Evolutionary conservation across 2,797 vertebrate genomes (phyloP).

Genomic region (Masticophis lateralis): DNA sequence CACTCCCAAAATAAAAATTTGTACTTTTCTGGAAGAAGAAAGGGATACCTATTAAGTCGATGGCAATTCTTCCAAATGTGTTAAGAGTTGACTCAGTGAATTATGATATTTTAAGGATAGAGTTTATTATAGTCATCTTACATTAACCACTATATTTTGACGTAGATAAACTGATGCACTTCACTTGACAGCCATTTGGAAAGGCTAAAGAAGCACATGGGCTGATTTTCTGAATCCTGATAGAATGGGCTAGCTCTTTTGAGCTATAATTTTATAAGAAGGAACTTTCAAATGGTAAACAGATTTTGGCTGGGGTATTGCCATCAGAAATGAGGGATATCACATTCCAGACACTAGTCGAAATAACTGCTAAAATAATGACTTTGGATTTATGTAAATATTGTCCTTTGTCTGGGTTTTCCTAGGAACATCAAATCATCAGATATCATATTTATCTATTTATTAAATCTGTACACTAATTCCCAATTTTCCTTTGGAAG

Average conservation of each 20-base stretch:
- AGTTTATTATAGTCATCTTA: not conserved
- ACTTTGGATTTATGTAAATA: not conserved
- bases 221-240: not conserved
- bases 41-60: not conserved
- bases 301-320: not conserved
- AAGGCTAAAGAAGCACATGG: not conserved
- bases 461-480: not conserved
- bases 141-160: not conserved
- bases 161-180: not conserved
- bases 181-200: not conserved
- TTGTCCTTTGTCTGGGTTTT: not conserved
- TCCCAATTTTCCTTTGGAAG: not conserved
- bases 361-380: not conserved
- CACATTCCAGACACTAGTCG: not conserved
- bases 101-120: not conserved
- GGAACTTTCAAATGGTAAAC: not conserved
- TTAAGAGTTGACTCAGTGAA: not conserved
- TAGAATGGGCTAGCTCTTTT: not conserved
- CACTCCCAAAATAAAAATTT: not conserved
- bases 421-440: not conserved
- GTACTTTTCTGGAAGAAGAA: not conserved
- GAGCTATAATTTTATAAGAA: not conserved
- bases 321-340: not conserved
- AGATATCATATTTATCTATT: not conserved
- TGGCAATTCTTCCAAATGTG: not conserved